Conservation (phyloP, 1,140 invertebrate genomes). For the Phocides pigmalion region DNA sequence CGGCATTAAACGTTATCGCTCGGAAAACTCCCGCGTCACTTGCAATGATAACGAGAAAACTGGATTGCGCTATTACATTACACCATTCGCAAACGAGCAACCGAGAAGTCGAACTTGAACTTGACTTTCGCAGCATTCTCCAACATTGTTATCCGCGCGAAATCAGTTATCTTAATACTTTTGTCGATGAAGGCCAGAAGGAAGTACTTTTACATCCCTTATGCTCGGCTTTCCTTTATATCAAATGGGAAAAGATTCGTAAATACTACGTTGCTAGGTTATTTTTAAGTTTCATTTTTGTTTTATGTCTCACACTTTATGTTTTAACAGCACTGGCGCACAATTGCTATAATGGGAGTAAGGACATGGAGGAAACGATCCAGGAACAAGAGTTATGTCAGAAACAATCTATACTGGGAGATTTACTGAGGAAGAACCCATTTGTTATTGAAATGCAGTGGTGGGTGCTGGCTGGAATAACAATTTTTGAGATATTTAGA, state of each 20-base stretch:
- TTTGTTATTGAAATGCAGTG: constrained; percentile 90
- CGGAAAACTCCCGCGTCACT: constrained; percentile 92
- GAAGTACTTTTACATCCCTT: constrained; percentile 92
- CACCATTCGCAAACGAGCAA: constrained; percentile 90
- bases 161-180: constrained; percentile 92
- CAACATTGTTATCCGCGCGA: constrained; percentile 91
- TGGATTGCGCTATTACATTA: constrained; percentile 90
- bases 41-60: constrained; percentile 89
- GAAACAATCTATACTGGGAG: constrained; percentile 89
- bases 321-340: constrained; percentile 90
- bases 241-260: constrained; percentile 95
- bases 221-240: constrained; percentile 92
- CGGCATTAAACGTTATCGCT: constrained; percentile 91
- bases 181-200: constrained; percentile 93
- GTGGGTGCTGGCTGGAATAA: constrained; percentile 90
- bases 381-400: constrained; percentile 88
- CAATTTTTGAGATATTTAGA: constrained; percentile 89
- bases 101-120: constrained; percentile 91
- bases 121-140: constrained; percentile 91
- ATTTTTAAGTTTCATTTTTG: constrained; percentile 91
- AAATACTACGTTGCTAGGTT: constrained; percentile 92
- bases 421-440: constrained; percentile 88
- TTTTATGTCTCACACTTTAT: constrained; percentile 90
- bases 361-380: constrained; percentile 88
- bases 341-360: constrained; percentile 91